phyloP scores from a whole-genome alignment of 2,888 invertebrate genomes.

The Zaprionus lineosus region DNA sequence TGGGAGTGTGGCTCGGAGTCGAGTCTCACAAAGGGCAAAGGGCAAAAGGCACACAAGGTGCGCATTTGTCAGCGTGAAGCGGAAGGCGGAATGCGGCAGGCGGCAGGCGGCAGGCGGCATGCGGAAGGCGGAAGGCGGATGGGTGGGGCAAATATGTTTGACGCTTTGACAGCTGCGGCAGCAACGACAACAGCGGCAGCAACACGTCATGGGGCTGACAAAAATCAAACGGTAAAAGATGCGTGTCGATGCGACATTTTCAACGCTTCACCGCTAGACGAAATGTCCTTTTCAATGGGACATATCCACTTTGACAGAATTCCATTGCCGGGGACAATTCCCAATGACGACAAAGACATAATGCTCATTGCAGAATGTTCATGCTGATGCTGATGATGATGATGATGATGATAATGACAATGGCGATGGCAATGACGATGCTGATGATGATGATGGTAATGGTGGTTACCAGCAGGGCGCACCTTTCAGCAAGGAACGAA shows the following conservation, averaged over 20 bases:
- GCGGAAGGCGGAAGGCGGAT: no score
- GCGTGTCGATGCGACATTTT: slow-evolving; percentile 47
- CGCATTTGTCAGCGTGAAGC: slow-evolving; percentile 73
- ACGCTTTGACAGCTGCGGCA: slow-evolving; percentile 65
- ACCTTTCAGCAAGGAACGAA: slow-evolving; percentile 25
- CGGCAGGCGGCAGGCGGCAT: slow-evolving; percentile 46
- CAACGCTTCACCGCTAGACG: slow-evolving; percentile 33
- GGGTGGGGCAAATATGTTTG: slow-evolving; percentile 56
- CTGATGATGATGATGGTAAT: slow-evolving; percentile 30
- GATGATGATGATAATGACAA: slow-evolving; percentile 26
- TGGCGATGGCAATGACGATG: slow-evolving; percentile 34
- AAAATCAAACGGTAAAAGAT: slow-evolving; percentile 60
- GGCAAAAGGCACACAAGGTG: slow-evolving; percentile 10
- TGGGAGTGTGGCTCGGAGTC: not conserved
- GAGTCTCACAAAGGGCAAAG: not conserved
- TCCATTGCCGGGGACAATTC: slow-evolving; percentile 46
- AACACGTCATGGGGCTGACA: slow-evolving; percentile 15
- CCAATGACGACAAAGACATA: slow-evolving; percentile 52
- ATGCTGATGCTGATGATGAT: slow-evolving; percentile 24
- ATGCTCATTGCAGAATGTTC: no score
- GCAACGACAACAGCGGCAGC: slow-evolving; percentile 15
- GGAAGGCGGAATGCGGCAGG: no score
- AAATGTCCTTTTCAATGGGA: slow-evolving; percentile 65
- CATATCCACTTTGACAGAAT: slow-evolving; percentile 69
- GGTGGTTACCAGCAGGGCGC: slow-evolving; percentile 8